phyloP scores from a whole-genome alignment of 2,888 invertebrate genomes.

The Meiosimyza decipiens region DNA sequence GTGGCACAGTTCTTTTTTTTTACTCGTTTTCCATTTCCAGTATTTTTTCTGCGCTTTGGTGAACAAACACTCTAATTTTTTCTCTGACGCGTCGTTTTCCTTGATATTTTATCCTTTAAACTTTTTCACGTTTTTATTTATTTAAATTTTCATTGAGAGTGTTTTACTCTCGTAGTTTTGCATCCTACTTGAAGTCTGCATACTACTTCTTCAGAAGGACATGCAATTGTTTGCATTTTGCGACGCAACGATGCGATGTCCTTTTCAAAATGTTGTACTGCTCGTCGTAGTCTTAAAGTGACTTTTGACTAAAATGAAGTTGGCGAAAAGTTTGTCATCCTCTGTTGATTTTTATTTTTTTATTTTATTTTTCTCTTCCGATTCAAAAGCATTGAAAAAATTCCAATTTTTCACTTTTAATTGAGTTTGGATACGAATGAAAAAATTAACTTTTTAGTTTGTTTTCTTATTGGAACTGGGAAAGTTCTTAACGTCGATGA shows the following conservation, averaged over 20 bases:
- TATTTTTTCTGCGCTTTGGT: slow-evolving; percentile 11
- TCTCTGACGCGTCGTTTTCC: slow-evolving; percentile 22
- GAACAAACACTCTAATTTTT: slow-evolving; percentile 7
- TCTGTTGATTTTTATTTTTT: too few relatives aligned
- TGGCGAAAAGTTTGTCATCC: neutral
- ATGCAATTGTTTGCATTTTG: slow-evolving; percentile 34
- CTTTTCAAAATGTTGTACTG: slow-evolving; percentile 19
- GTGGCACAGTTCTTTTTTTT: slow-evolving; percentile 43
- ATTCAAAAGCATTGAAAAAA: slow-evolving; percentile 1
- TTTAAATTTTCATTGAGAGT: slow-evolving; percentile 40
- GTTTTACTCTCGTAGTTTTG: slow-evolving; percentile 35
- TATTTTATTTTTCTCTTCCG: neutral
- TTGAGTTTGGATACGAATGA: too few relatives aligned
- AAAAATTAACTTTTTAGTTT: too few relatives aligned
- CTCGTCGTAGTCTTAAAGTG: slow-evolving; percentile 10
- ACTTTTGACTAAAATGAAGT: slow-evolving; percentile 20
- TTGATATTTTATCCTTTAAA: slow-evolving; percentile 1
- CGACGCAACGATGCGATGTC: slow-evolving; percentile 30
- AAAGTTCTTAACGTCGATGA: too few relatives aligned
- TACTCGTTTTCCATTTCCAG: slow-evolving; percentile 16
- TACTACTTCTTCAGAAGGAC: slow-evolving; percentile 23
- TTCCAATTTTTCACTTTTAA: neutral
- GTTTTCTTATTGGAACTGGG: too few relatives aligned
- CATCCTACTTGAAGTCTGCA: slow-evolving; percentile 34
- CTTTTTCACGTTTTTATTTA: slow-evolving; percentile 40